phyloP scores from a whole-genome alignment of 92 coral and sea anemone species.

The Epizoanthus fatuus region DNA sequence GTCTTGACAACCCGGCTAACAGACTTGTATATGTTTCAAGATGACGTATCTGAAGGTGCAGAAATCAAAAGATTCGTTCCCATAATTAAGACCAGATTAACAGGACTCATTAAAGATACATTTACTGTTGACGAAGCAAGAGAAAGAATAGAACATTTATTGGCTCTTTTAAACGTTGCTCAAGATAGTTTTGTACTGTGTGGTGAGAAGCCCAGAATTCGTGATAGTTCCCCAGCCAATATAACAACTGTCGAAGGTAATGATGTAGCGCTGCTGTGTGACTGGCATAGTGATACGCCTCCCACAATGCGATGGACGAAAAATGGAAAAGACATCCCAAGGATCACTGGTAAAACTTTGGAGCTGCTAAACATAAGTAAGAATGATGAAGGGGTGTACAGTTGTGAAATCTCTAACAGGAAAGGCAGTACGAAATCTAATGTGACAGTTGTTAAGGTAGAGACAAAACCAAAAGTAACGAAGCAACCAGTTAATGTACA shows the following conservation, averaged over 20 bases:
- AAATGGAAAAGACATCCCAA: slow-evolving; percentile 38
- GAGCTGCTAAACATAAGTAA: slow-evolving; percentile 35
- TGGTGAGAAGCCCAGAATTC: slow-evolving; percentile 47
- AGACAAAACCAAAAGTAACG: slow-evolving; percentile 50
- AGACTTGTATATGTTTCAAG: slow-evolving; percentile 53
- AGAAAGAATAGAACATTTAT: neutral
- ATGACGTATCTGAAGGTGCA: slow-evolving; percentile 25
- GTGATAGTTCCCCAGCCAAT: slow-evolving; percentile 31
- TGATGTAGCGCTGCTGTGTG: slow-evolving; percentile 18
- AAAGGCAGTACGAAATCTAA: slow-evolving; percentile 53
- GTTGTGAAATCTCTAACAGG: slow-evolving; percentile 56
- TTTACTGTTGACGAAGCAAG: slow-evolving; percentile 10
- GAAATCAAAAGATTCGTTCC: slow-evolving; percentile 6
- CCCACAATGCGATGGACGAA: slow-evolving; percentile 52
- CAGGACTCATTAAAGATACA: slow-evolving; percentile 3
- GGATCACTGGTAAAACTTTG: slow-evolving; percentile 15
- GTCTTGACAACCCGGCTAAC: slow-evolving; percentile 34
- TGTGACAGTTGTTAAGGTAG: slow-evolving; percentile 54
- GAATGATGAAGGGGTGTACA: slow-evolving; percentile 58
- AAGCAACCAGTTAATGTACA: slow-evolving; percentile 42
- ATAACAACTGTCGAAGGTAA: slow-evolving; percentile 26
- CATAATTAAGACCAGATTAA: neutral
- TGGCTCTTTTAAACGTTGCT: slow-evolving; percentile 23
- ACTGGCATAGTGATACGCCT: slow-evolving; percentile 30
- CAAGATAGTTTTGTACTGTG: slow-evolving; percentile 58